Evolutionary conservation across 1,140 invertebrate genomes (phyloP), one percentile per base, ranked within the genome.

Genomic region (Drosophila orosa): DNA sequence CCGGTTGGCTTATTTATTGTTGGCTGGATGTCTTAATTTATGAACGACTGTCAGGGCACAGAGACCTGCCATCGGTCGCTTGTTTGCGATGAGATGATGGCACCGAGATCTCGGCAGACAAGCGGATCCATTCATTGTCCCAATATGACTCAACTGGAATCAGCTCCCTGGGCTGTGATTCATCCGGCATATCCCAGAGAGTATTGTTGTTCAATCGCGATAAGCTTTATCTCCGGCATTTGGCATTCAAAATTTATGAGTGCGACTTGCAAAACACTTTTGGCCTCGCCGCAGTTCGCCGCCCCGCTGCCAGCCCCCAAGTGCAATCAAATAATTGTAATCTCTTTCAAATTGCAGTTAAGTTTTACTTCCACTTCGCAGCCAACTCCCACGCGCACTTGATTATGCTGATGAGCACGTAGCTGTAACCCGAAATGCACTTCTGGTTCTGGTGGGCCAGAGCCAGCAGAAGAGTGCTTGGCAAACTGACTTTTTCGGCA

Each of bases 271-370:
- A 61, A 60, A 76, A 81, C 81, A 71, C 60, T 86, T 78, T 86
- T 62, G 17, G 39, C 50, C 19, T 37, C 58, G 37, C 17, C 33
- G n/a, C 63, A 48, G 58, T 66, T 67, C 19, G 13, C 12, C 24
- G 27, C 58, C 29, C 31, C 61, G 39, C 33, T 40, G n/a, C 27
- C 47, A 31, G 66, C 66, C 54, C 37, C 29, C 39, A 56, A 80
- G 74, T 63, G 78, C 75, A 79, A 89, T 87, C 83, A 87, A 87
- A 87, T 87, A 87, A 87, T 87, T 87, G 79, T 87, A 87, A 87
- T 87, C 83, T 82, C 67, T 73, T 86, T 86, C 67, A 68, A 86
- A 86, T 82, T 86, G 75, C 82, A 86, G 55, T 78, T 48, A 72
- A 78, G 65, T 71, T 77, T 59, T 55, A 68, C 73, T 76, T 54